Evolutionary conservation across 2,113 vertebrate species (phyloP), one percentile per base, ranked within the genome.

Genomic region (Motacilla alba): DNA sequence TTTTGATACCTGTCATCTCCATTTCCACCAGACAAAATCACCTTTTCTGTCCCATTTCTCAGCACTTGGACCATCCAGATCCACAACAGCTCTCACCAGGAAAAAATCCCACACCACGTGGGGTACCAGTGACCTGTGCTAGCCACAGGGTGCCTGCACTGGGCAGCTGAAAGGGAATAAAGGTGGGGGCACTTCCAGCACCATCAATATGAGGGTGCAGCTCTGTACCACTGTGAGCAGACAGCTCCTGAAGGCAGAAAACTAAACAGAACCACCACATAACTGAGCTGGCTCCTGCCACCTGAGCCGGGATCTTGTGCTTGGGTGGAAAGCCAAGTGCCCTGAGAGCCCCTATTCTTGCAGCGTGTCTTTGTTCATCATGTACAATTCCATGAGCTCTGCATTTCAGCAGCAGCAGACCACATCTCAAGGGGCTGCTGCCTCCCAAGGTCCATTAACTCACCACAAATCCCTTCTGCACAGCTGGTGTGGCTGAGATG

Each of bases 141-240:
- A 0, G 2, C 31, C 1, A 0, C 0, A 1, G n/a, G 50, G 8
- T 2, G 1, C 19, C 58, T 44, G 23, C 0, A 0, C 7, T 44
- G 64, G n/a, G 19, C 33, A 67, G 7, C 8, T 18, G 7, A 68
- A 70, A 67, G 10, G 23, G 20, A 39, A 19, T 28, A 44, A 7
- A 66, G 9, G 11, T 20, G 6, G 4, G 19, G 11, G 10, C 52
- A 70, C 11, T 19, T 89, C 21, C 64, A 82, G 26, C 37, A 53
- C 15, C 22, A 41, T 18, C 1, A 0, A 30, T 39, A 49, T 6
- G 10, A 56, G 26, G 0, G 1, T 56, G 17, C 30, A 90, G 22
- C 53, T 79, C 49, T 55, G 47, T 62, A 43, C 12, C 28, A 24
- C n/a, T 2, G 2, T 1, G 2, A 81, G 58, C 68, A 89, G 72